These are phyloP conservation scores for Octodonta nipae DNA, from an alignment of 2,888 invertebrate genomes.

Conservation along the genomic window DNA sequence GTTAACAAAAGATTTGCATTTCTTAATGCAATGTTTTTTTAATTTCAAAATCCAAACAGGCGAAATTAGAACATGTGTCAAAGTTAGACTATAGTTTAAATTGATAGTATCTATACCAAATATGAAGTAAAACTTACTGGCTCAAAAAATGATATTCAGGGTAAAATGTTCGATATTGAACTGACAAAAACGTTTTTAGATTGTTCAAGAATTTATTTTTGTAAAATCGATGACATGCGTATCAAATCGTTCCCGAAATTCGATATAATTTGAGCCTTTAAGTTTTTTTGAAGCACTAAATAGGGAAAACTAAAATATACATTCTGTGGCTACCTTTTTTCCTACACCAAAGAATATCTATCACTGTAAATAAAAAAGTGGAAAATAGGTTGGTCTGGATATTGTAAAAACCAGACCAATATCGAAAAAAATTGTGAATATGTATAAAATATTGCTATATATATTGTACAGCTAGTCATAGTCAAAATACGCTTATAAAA, in stretches of 20 bases:
- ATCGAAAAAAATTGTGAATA: constrained; percentile 34
- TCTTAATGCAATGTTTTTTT: no score
- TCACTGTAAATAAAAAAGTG: constrained; percentile 32
- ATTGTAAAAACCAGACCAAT: constrained; percentile 18
- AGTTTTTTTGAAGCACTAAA: constrained; percentile 12
- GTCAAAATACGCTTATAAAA: constrained; percentile 38
- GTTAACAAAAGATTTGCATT: no score
- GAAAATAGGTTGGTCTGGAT: constrained; percentile 18
- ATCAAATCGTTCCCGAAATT: constrained; percentile 20
- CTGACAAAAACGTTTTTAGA: no score
- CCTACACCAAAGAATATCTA: constrained; percentile 37
- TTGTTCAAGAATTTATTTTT: no score
- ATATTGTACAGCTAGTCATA: constrained; percentile 40
- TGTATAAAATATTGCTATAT: constrained; percentile 35
- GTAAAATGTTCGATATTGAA: no score
- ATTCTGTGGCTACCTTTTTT: constrained; percentile 28
- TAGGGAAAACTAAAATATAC: constrained; percentile 13
- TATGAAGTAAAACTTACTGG: constrained; percentile 16
- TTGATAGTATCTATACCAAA: constrained; percentile 19
- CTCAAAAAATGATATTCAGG: constrained; percentile 19
- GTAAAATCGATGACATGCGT: constrained; percentile 10
- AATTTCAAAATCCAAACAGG: no score
- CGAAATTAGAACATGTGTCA: constrained; percentile 18
- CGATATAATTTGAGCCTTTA: constrained; percentile 19
- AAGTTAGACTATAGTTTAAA: constrained; percentile 17